A percentile compares a stretch with the other conserved stretches of the same genome.
These are phyloP conservation scores for Platalea minor DNA, from an alignment of 2,797 vertebrate genomes.

Conservation along the genomic window DNA sequence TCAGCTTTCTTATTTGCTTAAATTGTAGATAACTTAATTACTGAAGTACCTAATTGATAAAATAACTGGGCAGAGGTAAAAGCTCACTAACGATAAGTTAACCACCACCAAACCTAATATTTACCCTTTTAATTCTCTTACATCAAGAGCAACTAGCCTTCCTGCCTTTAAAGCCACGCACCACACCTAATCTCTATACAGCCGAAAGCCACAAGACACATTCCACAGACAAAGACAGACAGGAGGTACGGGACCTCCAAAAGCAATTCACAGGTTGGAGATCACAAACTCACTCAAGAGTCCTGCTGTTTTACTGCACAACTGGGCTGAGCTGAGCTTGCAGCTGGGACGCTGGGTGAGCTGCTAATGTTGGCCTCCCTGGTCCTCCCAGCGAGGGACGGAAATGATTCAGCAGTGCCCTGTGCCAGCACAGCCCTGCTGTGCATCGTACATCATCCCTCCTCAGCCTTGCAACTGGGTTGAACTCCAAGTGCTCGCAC, in stretches of 20 bases:
- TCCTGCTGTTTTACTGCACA: background rate
- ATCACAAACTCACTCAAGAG: background rate
- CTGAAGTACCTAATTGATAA: background rate
- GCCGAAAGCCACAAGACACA: background rate
- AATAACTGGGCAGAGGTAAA: background rate
- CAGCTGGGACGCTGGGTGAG: background rate
- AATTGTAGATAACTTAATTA: background rate
- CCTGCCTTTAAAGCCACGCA: background rate
- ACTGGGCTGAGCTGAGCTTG: background rate
- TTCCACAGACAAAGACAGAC: background rate
- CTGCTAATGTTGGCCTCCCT: background rate
- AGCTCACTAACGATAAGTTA: background rate
- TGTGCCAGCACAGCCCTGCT: background rate
- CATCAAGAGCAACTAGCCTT: background rate
- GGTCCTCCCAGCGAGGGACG: background rate
- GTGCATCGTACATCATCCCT: background rate
- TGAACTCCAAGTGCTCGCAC: background rate
- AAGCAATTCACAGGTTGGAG: background rate
- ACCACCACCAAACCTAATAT: background rate
- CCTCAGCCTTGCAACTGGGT: background rate
- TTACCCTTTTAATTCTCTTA: background rate
- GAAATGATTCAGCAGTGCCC: background rate
- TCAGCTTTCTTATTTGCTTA: background rate
- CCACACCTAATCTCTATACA: background rate
- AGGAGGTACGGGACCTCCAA: rapidly evolving